These are phyloP conservation scores for Melipona bicolor DNA, from an alignment of 2,888 invertebrate species.

Conservation along the genomic window DNA sequence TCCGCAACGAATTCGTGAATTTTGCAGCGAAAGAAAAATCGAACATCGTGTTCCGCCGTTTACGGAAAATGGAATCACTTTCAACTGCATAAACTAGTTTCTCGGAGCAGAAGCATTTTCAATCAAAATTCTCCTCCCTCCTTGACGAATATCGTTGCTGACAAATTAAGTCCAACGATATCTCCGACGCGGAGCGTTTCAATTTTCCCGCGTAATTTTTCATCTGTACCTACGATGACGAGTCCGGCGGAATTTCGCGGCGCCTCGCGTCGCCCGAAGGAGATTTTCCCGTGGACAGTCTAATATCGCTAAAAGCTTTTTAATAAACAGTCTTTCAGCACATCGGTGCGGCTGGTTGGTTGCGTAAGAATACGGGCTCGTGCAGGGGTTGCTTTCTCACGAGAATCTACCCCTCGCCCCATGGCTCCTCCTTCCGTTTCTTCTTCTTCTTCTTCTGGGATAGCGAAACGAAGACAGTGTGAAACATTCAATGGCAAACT, in stretches of 20 bases:
- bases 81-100: not conserved
- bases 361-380: constrained; percentile 47
- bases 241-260: constrained; percentile 31
- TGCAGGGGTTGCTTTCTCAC: constrained; percentile 33
- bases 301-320: constrained; percentile 78
- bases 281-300: constrained; percentile 56
- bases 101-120: not conserved
- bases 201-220: constrained; percentile 23
- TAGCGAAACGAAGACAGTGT: not conserved
- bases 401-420: constrained; percentile 6
- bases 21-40: not conserved
- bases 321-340: constrained; percentile 74
- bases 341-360: constrained; percentile 41
- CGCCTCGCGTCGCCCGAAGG: constrained; percentile 26
- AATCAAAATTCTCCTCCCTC: too few species aligned
- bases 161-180: not conserved
- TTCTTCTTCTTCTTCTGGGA: not conserved
- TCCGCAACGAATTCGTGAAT: not conserved
- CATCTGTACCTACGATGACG: constrained; percentile 17
- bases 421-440: not conserved
- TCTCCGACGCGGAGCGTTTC: not conserved
- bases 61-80: not conserved
- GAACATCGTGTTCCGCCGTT: not conserved
- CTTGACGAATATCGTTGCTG: too few species aligned
- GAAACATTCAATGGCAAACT: constrained; percentile 19